These are phyloP conservation scores for Chymomyza fuscimana DNA, from an alignment of 2,888 invertebrate genomes.

Conservation along the genomic window DNA sequence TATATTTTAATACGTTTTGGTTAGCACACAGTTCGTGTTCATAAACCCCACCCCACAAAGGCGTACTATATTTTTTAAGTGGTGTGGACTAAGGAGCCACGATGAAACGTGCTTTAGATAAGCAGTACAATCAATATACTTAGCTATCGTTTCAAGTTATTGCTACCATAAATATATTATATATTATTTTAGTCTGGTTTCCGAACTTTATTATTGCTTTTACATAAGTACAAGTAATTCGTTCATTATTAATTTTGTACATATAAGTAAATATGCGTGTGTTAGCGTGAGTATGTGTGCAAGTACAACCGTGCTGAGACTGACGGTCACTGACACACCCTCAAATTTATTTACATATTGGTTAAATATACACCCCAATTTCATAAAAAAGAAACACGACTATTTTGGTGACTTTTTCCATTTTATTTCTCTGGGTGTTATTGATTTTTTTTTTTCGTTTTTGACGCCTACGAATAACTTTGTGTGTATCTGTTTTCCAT, in stretches of 20 bases:
- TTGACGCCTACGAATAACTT: conserved; percentile 10
- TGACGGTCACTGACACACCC: not conserved
- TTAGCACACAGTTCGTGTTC: too few species aligned
- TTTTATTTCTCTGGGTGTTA: conserved; percentile 26
- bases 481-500: conserved; percentile 6
- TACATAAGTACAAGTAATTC: not conserved
- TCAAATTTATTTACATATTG: not conserved
- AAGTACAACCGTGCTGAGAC: not conserved
- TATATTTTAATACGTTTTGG: too few species aligned
- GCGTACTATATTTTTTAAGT: too few species aligned
- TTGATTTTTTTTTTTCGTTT: conserved; percentile 25
- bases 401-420: conserved; percentile 13
- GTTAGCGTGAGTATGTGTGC: not conserved
- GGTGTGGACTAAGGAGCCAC: too few species aligned
- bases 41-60: too few species aligned
- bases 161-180: too few species aligned
- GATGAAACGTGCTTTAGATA: not conserved
- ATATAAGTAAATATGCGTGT: not conserved
- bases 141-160: too few species aligned
- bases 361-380: not conserved
- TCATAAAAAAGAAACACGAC: conserved; percentile 9
- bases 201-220: too few species aligned
- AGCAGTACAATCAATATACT: not conserved
- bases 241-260: not conserved
- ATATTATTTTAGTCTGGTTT: too few species aligned